These are phyloP conservation scores for Cryptus armator DNA, from an alignment of 2,888 invertebrate species.

Conservation along the genomic window DNA sequence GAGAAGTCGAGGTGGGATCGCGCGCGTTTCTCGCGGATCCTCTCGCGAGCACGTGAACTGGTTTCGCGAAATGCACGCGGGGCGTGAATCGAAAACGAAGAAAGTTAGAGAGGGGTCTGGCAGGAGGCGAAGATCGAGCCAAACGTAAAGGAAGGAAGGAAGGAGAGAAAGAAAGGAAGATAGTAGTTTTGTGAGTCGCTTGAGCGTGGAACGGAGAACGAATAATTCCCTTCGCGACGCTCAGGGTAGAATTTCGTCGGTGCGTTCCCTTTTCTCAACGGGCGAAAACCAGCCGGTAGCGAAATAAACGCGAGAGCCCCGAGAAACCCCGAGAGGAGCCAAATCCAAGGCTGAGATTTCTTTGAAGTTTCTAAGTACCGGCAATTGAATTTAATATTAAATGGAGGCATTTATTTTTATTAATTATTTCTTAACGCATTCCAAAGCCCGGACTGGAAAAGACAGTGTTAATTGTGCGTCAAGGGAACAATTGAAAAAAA, in stretches of 20 bases:
- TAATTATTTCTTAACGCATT: too few species aligned
- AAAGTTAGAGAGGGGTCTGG: slow-evolving; percentile 67
- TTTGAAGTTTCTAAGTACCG: too few species aligned
- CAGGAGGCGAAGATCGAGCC: slow-evolving; percentile 38
- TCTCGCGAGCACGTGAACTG: slow-evolving; percentile 78
- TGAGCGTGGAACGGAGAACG: slow-evolving; percentile 67
- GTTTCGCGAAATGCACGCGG: slow-evolving; percentile 74
- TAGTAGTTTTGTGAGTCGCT: slow-evolving; percentile 54
- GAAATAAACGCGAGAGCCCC: slow-evolving; percentile 50
- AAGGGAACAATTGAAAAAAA: too few species aligned
- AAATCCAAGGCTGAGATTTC: too few species aligned
- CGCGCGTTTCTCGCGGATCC: slow-evolving; percentile 69
- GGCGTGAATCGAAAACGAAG: slow-evolving; percentile 65
- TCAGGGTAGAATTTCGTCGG: slow-evolving; percentile 55
- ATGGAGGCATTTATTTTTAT: too few species aligned
- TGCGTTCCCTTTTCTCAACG: slow-evolving; percentile 37
- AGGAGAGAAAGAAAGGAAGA: slow-evolving; percentile 52
- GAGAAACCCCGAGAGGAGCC: too few species aligned
- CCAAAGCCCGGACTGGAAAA: too few species aligned
- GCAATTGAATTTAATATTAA: too few species aligned
- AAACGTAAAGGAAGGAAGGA: slow-evolving; percentile 48
- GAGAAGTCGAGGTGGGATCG: slow-evolving; percentile 66
- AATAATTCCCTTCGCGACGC: slow-evolving; percentile 63
- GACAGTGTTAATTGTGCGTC: too few species aligned
- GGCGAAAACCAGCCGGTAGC: slow-evolving; percentile 20